A percentile compares a stretch with the other conserved stretches of the same genome.
Conservation (phyloP, 2,888 invertebrate species). For the Elegia similella region DNA sequence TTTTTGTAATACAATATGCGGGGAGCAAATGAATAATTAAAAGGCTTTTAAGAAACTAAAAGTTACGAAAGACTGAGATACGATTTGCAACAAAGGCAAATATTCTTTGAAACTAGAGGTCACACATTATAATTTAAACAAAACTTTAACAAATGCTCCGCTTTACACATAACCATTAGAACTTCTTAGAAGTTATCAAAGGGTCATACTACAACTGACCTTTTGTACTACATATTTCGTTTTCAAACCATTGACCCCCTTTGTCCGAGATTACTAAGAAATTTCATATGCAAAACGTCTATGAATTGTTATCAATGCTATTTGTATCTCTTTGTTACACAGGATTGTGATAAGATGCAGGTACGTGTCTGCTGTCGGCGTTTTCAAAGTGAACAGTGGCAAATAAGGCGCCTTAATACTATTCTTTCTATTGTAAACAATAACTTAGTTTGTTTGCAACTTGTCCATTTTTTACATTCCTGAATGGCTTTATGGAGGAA, state of each 20-base stretch:
- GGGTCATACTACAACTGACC: conserved; percentile 8
- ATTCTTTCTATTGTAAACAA: conserved; percentile 59
- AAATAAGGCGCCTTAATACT: conserved; percentile 56
- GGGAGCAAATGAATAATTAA: not conserved
- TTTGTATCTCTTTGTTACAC: not conserved
- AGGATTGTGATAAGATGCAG: not conserved
- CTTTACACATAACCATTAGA: not conserved
- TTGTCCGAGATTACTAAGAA: conserved; percentile 1
- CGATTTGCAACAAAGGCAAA: not conserved
- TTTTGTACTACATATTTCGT: not conserved
- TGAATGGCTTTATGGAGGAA: conserved; percentile 39
- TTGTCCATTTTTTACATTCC: conserved; percentile 44
- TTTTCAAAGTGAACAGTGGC: conserved; percentile 63
- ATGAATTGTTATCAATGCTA: not conserved
- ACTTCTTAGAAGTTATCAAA: conserved; percentile 12
- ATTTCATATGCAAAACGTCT: conserved; percentile 14
- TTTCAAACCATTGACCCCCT: not conserved
- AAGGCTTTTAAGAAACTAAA: not conserved
- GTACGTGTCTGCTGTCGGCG: conserved; percentile 36
- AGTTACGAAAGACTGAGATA: not conserved
- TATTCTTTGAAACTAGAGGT: not conserved
- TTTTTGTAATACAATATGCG: too few relatives aligned
- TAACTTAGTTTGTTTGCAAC: conserved; percentile 46
- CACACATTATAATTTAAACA: not conserved
- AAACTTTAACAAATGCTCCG: not conserved